Evolutionary conservation across 64 coral and sea anemone genomes (phyloP), one percentile per base, ranked within the genome.

Genomic region (Montipora sp.): DNA sequence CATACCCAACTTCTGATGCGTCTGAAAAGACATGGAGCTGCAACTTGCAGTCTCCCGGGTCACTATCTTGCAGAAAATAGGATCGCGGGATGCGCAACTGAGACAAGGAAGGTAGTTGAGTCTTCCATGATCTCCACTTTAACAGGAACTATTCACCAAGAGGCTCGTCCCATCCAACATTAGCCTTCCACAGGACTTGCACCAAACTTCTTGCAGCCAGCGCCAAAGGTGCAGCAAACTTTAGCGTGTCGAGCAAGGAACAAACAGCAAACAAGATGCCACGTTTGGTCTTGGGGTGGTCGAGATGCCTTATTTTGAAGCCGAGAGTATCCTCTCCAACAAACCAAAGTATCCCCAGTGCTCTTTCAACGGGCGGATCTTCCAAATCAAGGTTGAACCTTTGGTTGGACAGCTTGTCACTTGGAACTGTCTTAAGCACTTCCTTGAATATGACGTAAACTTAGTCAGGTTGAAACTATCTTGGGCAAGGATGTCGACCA

Each of bases 391-490:
- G 69, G 50, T 91, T 60, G 13, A 91, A 80, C 36, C 10, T 55
- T 10, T 10, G 51, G 51, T 10, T 55, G 6, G 10, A 55, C 51
- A 55, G 51, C 51, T 55, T 55, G 51, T 55, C 51, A 5, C 51
- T 55, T 55, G 51, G 51, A 84, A 75, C 76, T 63, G 51, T 20
- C 3, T 48, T 61, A 3, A 92, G 80, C 9, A 92, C 81, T 6
- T 75, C 23, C 73, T 87, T 14, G 16, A 77, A 47, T 80, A 77
- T 14, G 80, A 85, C 4, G 75, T 92, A 23, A 87, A 92, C 73
- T 86, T 86, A 0, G 80, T 92, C 49, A 92, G 81, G 73, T 87
- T 84, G 47, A 92, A 92, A 47, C 90, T 20, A 2, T 80, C 90
- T 58, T 71, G 48, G n/a, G 49, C 78, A 5, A 73, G 87, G n/a